Base-by-base conservation (phyloP, 2,113 vertebrate species). In the Lycocorax pyrrhopterus region DNA sequence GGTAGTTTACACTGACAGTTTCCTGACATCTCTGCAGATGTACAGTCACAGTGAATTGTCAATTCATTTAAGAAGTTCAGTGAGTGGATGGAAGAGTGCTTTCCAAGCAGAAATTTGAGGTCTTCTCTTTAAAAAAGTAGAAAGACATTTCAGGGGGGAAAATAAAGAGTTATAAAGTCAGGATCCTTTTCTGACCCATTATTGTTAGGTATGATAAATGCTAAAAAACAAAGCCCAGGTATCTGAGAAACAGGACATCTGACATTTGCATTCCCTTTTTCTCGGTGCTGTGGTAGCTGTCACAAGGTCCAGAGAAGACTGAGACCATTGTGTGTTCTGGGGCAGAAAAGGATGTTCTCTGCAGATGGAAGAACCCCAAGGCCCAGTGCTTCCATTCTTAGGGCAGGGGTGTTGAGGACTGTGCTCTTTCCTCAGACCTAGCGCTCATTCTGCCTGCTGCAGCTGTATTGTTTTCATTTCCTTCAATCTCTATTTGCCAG, bases 1-100 rank as follows among this genome's bases (percentile, higher is more conserved):
- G 90, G 58, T 92, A 63, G 39, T 92, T 94, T 94, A 47, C 52
- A 91, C 58, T 35, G 60, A 77, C 39, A 49, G 5, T 92, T 87
- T 90, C 66, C 79, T 86, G 88, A 72, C 52, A 46, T 81, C 91
- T 95, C 69, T 27, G 26, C 69, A 29, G 41, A 82, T 73, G 49
- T 32, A 66, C 20, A 74, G 27, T 29, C 52, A 53, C 29, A 49
- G 21, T 33, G 43, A 84, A 43, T n/a, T 79, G 53, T 58, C 43
- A 74, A 10, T 49, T 77, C 18, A 60, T 86, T 82, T 13, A 64
- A 12, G 44, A 89, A 89, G 51, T 41, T 89, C 29, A 7, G 18
- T 69, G 74, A n/a, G 82, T 84, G 43, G 64, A 63, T 33, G 27
- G 35, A 51, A 64, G 46, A 71, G 27, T 27, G 35, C 33, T 88